These are phyloP conservation scores for Anoplius nigerrimus DNA, from an alignment of 2,888 invertebrate species.

Conservation along the genomic window DNA sequence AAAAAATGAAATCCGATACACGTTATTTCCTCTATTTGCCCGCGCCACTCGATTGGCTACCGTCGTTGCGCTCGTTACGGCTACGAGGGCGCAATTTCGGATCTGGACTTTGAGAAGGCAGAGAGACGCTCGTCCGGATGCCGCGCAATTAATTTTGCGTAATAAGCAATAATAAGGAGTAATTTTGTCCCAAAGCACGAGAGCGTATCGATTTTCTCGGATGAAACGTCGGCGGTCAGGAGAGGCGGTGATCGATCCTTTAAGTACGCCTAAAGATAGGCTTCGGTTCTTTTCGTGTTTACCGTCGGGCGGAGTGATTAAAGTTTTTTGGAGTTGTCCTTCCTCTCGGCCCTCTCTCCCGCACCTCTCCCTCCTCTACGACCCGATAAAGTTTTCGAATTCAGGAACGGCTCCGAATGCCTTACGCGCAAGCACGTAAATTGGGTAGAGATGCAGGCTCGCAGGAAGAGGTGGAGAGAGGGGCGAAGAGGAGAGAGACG, in stretches of 20 bases:
- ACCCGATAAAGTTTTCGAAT: background rate
- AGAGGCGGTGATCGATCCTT: slow-evolving; percentile 1
- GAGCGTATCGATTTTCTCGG: slow-evolving; percentile 15
- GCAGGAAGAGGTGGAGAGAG: background rate
- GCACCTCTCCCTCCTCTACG: background rate
- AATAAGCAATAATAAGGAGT: background rate
- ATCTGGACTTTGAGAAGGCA: slow-evolving; percentile 19
- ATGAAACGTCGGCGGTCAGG: slow-evolving; percentile 1
- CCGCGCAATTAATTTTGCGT: too few species aligned
- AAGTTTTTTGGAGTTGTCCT: background rate
- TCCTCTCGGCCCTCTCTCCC: background rate
- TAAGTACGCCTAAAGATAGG: slow-evolving; percentile 3
- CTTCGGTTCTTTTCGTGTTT: slow-evolving; percentile 3
- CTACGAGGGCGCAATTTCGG: slow-evolving; percentile 6
- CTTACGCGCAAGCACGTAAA: slow-evolving; percentile 15
- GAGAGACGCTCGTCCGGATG: background rate
- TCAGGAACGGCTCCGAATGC: slow-evolving; percentile 15
- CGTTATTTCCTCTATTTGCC: too few species aligned
- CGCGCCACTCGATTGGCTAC: too few species aligned
- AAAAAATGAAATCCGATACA: too few species aligned
- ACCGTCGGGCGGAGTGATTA: background rate
- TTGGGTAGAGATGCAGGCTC: slow-evolving; percentile 27
- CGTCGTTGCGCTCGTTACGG: slow-evolving; percentile 14
- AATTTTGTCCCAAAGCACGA: background rate
- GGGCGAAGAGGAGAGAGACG: slow-evolving; percentile 13